Base-by-base conservation (phyloP, 2,888 invertebrate genomes). In the Deroplatys truncata region DNA sequence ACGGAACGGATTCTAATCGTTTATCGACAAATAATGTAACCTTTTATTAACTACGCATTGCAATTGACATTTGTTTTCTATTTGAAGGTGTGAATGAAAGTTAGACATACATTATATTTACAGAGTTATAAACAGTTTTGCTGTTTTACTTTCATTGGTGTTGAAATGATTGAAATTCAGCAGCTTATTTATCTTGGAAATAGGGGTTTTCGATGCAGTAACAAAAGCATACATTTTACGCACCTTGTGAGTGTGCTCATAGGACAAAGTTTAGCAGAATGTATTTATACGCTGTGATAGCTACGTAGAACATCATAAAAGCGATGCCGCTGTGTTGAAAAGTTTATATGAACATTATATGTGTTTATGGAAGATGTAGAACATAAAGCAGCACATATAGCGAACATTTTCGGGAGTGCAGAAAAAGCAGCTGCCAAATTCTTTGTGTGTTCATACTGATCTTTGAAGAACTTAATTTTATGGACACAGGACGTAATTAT, bases 341-440 rank as follows among this genome's bases (percentile, higher is more conserved):
- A 35, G 88, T 31, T 28, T 89, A 25, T 89, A 89, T 84, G 89
- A 89, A 89, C 88, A 89, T 88, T 89, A 88, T 88, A 88, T 56
- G 29, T 49, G 82, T 20, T 89, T 28, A 15, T 89, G 1, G 25
- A 72, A 28, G 89, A 89, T 84, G 82, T 89, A 20, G 28, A 43
- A 9, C 84, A 83, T 9, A 89, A 89, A 89, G 35, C 35, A 20
- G 31, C 28, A 4, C 84, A 31, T 28, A 83, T 89, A 56, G 16
- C 49, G 7, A 72, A 16, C 31, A 72, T 28, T 13, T 16, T 89
- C 13, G 10, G 8, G 28, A 35, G 10, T 13, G 28, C 82, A 28
- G 20, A 82, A 15, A 28, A 43, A 10, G 35, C 29, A 16, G 10
- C 85, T 82, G 82, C n/a, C 16, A 82, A 31, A 0, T 28, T 25